These are phyloP conservation scores for Australoheros facetus DNA, from an alignment of 2,797 vertebrate species.

Conservation along the genomic window DNA sequence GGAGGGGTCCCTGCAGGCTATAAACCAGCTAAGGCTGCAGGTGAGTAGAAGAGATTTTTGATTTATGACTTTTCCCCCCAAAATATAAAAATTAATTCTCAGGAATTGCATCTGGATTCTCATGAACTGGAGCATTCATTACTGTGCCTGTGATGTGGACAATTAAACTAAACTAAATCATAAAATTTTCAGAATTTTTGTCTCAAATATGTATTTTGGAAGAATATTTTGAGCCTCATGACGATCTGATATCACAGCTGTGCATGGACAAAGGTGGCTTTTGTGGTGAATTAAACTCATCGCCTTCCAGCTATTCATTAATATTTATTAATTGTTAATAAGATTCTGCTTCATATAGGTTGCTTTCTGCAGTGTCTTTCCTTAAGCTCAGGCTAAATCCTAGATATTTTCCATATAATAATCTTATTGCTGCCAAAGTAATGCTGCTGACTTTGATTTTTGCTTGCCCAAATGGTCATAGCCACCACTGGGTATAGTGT, in stretches of 20 bases:
- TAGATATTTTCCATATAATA: neutral
- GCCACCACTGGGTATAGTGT: neutral
- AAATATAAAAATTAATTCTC: slow-evolving; percentile 18
- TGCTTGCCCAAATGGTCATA: neutral
- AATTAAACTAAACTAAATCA: neutral
- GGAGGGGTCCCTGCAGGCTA: slow-evolving; percentile 72
- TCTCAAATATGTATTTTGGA: neutral
- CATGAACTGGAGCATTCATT: neutral
- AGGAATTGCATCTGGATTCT: slow-evolving; percentile 25
- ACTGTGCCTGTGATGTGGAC: neutral
- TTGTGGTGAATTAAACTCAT: neutral
- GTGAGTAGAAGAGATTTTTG: slow-evolving; percentile 61
- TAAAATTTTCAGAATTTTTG: neutral
- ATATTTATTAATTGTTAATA: neutral
- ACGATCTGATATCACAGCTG: neutral
- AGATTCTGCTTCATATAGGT: neutral
- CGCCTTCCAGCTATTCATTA: neutral
- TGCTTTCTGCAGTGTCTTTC: neutral
- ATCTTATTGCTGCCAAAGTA: neutral
- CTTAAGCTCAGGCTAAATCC: neutral
- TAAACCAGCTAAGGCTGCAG: slow-evolving; percentile 82
- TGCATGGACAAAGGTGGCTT: neutral
- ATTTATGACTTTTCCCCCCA: slow-evolving; percentile 25
- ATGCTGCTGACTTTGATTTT: neutral
- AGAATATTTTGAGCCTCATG: neutral